Percentiles rank a stretch among this genome's conserved stretches.
These are phyloP conservation scores for Hyla sarda DNA, from an alignment of 2,113 vertebrate species.

Conservation along the genomic window DNA sequence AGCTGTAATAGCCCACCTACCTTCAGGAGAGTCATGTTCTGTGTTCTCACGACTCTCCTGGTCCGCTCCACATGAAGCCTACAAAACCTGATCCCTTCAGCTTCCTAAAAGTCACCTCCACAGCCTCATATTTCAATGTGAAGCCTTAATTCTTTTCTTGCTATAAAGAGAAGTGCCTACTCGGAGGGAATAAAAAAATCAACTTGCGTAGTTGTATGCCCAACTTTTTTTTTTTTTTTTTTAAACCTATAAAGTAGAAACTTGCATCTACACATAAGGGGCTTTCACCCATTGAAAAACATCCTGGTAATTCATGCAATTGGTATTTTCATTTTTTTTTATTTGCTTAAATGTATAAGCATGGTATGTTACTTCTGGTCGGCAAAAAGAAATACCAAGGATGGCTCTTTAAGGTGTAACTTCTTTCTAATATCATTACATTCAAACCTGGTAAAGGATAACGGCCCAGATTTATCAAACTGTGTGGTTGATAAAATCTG, in stretches of 20 bases:
- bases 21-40: constrained; percentile 50
- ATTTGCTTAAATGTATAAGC: too few relatives aligned
- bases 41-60: constrained; percentile 55
- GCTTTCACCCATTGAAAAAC: neutral
- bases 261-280: neutral
- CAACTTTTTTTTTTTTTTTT: too few relatives aligned
- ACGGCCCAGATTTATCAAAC: too few relatives aligned
- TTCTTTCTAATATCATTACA: too few relatives aligned
- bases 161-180: neutral
- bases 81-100: constrained; percentile 32
- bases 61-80: constrained; percentile 11
- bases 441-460: too few relatives aligned
- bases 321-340: too few relatives aligned
- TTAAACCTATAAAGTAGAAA: neutral
- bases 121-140: constrained; percentile 23
- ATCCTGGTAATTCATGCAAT: neutral
- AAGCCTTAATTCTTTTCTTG: neutral
- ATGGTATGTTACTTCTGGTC: too few relatives aligned
- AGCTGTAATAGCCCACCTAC: constrained; percentile 67
- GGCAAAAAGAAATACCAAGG: too few relatives aligned
- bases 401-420: too few relatives aligned
- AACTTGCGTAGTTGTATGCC: neutral
- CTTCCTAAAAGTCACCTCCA: constrained; percentile 29
- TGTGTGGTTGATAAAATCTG: too few relatives aligned
- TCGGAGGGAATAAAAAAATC: neutral